Percentiles rank a stretch among this genome's conserved stretches.
phyloP scores from a whole-genome alignment of 1,140 invertebrate species.

The Mycetomoellerius zeteki region DNA sequence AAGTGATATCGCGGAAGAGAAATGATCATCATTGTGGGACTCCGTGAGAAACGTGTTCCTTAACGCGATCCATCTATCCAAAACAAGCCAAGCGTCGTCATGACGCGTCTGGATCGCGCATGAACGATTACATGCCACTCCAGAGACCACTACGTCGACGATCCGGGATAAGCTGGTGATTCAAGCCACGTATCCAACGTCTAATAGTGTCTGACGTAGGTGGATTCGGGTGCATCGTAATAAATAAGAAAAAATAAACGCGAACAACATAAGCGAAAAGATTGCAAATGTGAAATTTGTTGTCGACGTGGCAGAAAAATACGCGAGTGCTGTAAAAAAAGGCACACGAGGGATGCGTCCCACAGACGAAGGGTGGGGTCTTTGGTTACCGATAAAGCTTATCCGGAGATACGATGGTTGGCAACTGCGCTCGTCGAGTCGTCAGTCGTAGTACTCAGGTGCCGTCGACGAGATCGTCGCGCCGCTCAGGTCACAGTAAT shows the following conservation, averaged over 20 bases:
- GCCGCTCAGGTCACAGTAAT: constrained; percentile 54
- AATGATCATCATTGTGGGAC: constrained; percentile 41
- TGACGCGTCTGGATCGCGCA: constrained; percentile 50
- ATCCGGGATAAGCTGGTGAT: constrained; percentile 25
- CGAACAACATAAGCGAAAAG: neutral
- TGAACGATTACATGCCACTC: constrained; percentile 31
- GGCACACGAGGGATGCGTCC: constrained; percentile 67
- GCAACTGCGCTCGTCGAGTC: constrained; percentile 61
- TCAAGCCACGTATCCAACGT: neutral
- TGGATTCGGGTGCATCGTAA: constrained; percentile 25
- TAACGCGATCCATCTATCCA: constrained; percentile 27
- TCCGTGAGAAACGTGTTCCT: constrained; percentile 30
- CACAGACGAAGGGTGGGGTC: constrained; percentile 71
- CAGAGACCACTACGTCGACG: constrained; percentile 10
- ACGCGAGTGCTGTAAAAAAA: neutral
- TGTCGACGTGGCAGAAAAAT: neutral
- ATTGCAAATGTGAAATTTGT: neutral
- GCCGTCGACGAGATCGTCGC: constrained; percentile 69
- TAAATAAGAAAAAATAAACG: neutral
- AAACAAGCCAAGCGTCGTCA: constrained; percentile 17
- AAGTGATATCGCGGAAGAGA: constrained; percentile 28
- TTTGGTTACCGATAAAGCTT: constrained; percentile 77
- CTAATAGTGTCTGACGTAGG: neutral
- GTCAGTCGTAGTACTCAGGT: constrained; percentile 77
- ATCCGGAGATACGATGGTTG: constrained; percentile 77